These are phyloP conservation scores for Patella pellucida DNA, from an alignment of 2,888 invertebrate species.

Conservation along the genomic window DNA sequence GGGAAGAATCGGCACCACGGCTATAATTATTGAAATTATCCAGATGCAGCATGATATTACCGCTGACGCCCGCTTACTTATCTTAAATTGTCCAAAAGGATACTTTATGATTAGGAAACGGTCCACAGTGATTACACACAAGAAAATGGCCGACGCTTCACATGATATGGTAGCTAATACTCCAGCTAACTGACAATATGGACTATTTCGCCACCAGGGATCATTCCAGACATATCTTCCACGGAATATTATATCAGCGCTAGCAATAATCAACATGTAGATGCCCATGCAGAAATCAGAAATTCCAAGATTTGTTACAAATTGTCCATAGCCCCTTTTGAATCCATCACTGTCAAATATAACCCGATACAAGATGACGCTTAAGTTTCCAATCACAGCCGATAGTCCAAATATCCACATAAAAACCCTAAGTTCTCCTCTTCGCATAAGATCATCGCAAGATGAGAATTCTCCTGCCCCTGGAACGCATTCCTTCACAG, in stretches of 20 bases:
- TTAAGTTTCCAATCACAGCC: conserved; percentile 42
- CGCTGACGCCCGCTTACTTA: conserved; percentile 47
- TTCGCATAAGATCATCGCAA: conserved; percentile 43
- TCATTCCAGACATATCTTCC: conserved; percentile 47
- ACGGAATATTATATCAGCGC: conserved; percentile 41
- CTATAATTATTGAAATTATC: conserved; percentile 51
- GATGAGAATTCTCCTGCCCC: conserved; percentile 38
- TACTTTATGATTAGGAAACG: conserved; percentile 77
- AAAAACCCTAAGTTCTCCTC: conserved; percentile 34
- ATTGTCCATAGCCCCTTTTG: conserved; percentile 33
- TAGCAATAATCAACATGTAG: conserved; percentile 45
- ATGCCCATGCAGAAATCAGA: conserved; percentile 50
- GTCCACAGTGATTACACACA: conserved; percentile 77
- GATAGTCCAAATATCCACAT: conserved; percentile 43
- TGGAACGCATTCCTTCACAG: conserved; percentile 18
- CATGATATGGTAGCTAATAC: conserved; percentile 70
- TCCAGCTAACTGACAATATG: conserved; percentile 45
- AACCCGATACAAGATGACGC: conserved; percentile 33
- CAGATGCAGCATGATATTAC: conserved; percentile 46
- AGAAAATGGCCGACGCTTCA: conserved; percentile 77
- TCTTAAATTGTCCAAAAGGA: conserved; percentile 71
- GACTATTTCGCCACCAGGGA: conserved; percentile 42
- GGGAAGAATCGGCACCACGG: conserved; percentile 59
- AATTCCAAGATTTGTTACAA: conserved; percentile 41
- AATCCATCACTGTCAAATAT: conserved; percentile 43